Conservation (phyloP, 64 coral and sea anemone species). For the Stylophora pistillata region DNA sequence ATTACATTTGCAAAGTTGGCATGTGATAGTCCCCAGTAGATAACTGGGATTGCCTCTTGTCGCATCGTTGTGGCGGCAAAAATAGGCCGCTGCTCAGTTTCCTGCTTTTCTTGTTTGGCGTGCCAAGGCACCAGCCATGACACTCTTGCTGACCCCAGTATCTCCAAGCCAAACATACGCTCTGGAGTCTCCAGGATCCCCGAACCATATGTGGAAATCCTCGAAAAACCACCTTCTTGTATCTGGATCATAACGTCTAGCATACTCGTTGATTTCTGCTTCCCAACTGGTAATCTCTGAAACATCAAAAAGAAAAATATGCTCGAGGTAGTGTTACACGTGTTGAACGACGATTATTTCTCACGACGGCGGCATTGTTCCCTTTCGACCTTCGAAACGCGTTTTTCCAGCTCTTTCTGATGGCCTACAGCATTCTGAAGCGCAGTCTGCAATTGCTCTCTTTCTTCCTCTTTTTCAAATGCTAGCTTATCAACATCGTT, state of each 20-base stretch:
- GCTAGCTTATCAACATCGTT: slow-evolving; percentile 19
- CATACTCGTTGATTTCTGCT: slow-evolving; percentile 38
- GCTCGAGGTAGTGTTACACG: too few species aligned
- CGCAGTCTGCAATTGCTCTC: background rate
- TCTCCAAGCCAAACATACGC: slow-evolving; percentile 58
- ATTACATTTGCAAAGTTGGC: slow-evolving; percentile 39
- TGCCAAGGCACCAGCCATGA: slow-evolving; percentile 52
- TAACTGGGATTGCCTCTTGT: slow-evolving; percentile 36
- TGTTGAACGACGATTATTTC: too few species aligned
- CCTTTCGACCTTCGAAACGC: background rate
- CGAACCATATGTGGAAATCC: slow-evolving; percentile 52
- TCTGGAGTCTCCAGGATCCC: slow-evolving; percentile 37
- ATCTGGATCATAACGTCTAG: slow-evolving; percentile 5
- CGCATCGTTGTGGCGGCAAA: slow-evolving; percentile 38
- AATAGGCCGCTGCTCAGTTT: slow-evolving; percentile 38
- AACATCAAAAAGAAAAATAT: background rate
- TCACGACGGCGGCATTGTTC: too few species aligned
- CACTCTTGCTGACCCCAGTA: slow-evolving; percentile 61
- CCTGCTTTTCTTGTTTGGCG: background rate
- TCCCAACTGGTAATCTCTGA: slow-evolving; percentile 23
- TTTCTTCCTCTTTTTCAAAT: background rate
- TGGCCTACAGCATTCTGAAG: background rate
- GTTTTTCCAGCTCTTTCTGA: slow-evolving; percentile 7
- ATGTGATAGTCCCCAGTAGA: slow-evolving; percentile 31
- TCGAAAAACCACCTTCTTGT: slow-evolving; percentile 55